Evolutionary conservation across 1,140 invertebrate genomes (phyloP).

Genomic region (Aphelinus atriplicis): DNA sequence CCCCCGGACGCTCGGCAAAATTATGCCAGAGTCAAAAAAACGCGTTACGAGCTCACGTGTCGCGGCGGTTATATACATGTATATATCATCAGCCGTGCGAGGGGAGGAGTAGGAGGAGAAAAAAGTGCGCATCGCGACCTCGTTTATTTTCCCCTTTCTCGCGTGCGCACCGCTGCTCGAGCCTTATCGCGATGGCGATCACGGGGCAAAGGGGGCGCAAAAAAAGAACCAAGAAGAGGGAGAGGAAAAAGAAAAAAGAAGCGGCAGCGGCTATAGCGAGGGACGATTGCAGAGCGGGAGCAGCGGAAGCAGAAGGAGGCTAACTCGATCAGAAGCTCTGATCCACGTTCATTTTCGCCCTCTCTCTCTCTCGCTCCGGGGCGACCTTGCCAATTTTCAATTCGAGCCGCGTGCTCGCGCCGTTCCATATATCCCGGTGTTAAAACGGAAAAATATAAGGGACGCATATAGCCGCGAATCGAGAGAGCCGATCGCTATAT

Average conservation of each 20-base stretch:
- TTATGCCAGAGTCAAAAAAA: too few species aligned
- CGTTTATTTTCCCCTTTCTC: background rate
- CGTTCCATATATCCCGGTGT: too few species aligned
- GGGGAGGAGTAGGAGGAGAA: too few species aligned
- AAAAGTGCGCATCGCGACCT: background rate
- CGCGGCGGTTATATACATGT: too few species aligned
- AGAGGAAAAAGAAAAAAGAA: background rate
- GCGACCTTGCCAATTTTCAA: slow-evolving; percentile 20
- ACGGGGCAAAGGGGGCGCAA: background rate
- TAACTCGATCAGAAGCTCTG: slow-evolving; percentile 18
- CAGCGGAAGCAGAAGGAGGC: background rate
- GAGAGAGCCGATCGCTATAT: too few species aligned
- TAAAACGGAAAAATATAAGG: background rate
- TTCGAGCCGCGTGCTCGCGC: background rate
- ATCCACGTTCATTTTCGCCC: background rate
- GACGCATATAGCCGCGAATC: too few species aligned
- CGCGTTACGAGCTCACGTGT: too few species aligned
- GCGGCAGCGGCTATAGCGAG: background rate
- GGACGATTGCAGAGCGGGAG: too few species aligned
- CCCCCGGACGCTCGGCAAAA: too few species aligned
- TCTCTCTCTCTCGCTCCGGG: background rate
- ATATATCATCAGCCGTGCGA: too few species aligned
- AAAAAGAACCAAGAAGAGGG: background rate
- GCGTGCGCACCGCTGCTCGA: background rate
- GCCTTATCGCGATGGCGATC: background rate